These are phyloP conservation scores for Dermochelys coriacea DNA, from an alignment of 2,797 vertebrate genomes.

Conservation along the genomic window DNA sequence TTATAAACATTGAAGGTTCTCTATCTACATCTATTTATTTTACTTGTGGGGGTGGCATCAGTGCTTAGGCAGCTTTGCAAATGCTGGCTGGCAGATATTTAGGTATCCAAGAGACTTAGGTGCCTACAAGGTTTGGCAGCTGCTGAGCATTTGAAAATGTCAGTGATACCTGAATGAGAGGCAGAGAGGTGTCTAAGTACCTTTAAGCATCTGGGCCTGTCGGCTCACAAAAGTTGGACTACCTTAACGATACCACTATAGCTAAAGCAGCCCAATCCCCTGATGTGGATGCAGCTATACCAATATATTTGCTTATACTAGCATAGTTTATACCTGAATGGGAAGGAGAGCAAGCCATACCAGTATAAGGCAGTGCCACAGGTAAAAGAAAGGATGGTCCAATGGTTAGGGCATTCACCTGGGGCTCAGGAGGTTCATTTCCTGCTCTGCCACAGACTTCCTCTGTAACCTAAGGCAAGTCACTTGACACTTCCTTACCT, in stretches of 20 bases:
- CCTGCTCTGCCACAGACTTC: background rate
- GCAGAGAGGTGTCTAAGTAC: too few relatives aligned
- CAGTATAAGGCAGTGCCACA: background rate
- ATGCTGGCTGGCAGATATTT: too few relatives aligned
- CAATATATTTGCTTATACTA: accelerated
- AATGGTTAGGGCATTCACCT: background rate
- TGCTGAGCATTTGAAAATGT: too few relatives aligned
- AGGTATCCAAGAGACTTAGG: too few relatives aligned
- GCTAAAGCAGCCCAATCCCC: background rate
- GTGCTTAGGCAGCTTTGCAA: too few relatives aligned
- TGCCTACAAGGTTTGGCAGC: too few relatives aligned
- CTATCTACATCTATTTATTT: background rate
- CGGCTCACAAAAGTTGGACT: background rate
- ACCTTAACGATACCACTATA: background rate
- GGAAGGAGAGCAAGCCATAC: background rate
- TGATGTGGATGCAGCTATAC: background rate
- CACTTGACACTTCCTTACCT: accelerated
- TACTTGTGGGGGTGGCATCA: too few relatives aligned
- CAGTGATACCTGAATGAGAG: too few relatives aligned
- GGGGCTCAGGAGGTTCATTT: background rate
- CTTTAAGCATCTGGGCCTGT: background rate
- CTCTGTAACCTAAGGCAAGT: background rate
- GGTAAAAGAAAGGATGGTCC: background rate
- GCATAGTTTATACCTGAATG: background rate
- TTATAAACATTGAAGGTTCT: background rate